Evolutionary conservation across 2,888 invertebrate genomes (phyloP).

Genomic region (Plutella xylostella): DNA sequence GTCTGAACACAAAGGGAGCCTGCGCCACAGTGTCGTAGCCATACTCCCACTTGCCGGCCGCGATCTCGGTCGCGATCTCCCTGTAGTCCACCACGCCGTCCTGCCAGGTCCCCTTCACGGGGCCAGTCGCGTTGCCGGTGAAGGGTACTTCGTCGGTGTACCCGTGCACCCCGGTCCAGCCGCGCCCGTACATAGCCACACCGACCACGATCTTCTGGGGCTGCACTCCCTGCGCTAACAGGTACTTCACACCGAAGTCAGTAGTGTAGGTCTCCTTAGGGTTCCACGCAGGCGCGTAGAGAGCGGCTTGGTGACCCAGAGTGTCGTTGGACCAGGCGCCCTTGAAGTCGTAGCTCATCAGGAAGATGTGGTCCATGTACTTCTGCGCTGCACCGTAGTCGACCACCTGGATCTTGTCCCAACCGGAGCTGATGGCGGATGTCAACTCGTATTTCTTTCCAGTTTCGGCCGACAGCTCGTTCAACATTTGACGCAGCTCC

Average conservation of each 20-base stretch:
- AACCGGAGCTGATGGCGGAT: conserved; percentile 62
- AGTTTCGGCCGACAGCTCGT: conserved; percentile 46
- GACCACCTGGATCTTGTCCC: conserved; percentile 64
- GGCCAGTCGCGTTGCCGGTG: conserved; percentile 55
- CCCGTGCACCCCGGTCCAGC: conserved; percentile 55
- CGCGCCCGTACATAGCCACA: conserved; percentile 62
- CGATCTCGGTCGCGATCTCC: conserved; percentile 53
- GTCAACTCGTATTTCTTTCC: conserved; percentile 59
- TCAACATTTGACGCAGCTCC: conserved; percentile 54
- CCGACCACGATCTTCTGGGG: conserved; percentile 59
- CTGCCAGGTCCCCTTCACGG: conserved; percentile 61
- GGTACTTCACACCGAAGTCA: conserved; percentile 55
- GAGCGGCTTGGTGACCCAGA: conserved; percentile 51
- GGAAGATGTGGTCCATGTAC: conserved; percentile 63
- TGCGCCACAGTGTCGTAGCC: conserved; percentile 56
- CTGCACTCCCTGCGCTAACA: conserved; percentile 55
- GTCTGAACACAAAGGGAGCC: conserved; percentile 58
- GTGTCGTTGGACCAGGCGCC: conserved; percentile 63
- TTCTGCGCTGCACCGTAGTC: conserved; percentile 56
- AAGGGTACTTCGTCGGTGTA: conserved; percentile 50
- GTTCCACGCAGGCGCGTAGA: conserved; percentile 55
- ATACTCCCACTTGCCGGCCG: conserved; percentile 56
- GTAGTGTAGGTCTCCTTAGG: conserved; percentile 60
- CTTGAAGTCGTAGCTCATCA: conserved; percentile 64
- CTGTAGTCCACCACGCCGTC: conserved; percentile 62